A percentile compares a stretch with the other conserved stretches of the same genome.
phyloP scores from a whole-genome alignment of 2,888 invertebrate genomes.

The Deladenus siricidicola region DNA sequence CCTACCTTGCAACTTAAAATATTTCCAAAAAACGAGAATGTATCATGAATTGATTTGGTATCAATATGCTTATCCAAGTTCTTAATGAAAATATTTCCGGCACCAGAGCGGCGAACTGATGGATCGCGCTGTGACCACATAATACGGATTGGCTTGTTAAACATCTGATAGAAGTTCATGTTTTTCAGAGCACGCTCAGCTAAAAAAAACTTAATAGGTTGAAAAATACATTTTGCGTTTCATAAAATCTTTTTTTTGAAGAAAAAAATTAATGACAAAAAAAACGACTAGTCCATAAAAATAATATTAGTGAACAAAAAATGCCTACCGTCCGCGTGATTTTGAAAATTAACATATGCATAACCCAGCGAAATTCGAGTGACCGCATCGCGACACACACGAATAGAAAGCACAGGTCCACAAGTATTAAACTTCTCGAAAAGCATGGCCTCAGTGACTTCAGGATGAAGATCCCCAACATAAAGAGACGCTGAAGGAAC shows the following conservation, averaged over 20 bases:
- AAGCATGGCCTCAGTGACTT: slow-evolving; percentile 83
- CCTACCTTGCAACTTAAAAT: slow-evolving; percentile 84
- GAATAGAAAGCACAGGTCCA: slow-evolving; percentile 93
- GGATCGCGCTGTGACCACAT: slow-evolving; percentile 98
- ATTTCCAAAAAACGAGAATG: slow-evolving; percentile 95
- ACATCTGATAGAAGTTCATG: slow-evolving; percentile 97
- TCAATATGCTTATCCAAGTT: slow-evolving; percentile 95
- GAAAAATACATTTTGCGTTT: too few relatives aligned
- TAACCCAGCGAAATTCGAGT: slow-evolving; percentile 94
- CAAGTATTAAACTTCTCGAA: slow-evolving; percentile 98
- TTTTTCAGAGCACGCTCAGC: slow-evolving; percentile 97
- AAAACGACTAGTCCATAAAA: not conserved
- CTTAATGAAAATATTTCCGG: slow-evolving; percentile 98
- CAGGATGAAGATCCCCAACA: slow-evolving; percentile 94
- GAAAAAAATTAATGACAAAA: not conserved
- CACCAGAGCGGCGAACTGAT: slow-evolving; percentile 81
- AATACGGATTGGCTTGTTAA: slow-evolving; percentile 91
- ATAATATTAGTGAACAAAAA: not conserved
- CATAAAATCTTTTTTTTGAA: not conserved
- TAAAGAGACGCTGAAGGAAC: slow-evolving; percentile 96
- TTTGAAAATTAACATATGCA: slow-evolving; percentile 99
- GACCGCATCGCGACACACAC: slow-evolving; percentile 94
- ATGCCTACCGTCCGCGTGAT: slow-evolving; percentile 88
- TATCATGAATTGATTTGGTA: slow-evolving; percentile 98
- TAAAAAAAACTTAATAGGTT: too few relatives aligned